A percentile compares a stretch with the other conserved stretches of the same genome.
These are phyloP conservation scores for Nycticorax nycticorax DNA, from an alignment of 2,113 vertebrate genomes.

Conservation along the genomic window DNA sequence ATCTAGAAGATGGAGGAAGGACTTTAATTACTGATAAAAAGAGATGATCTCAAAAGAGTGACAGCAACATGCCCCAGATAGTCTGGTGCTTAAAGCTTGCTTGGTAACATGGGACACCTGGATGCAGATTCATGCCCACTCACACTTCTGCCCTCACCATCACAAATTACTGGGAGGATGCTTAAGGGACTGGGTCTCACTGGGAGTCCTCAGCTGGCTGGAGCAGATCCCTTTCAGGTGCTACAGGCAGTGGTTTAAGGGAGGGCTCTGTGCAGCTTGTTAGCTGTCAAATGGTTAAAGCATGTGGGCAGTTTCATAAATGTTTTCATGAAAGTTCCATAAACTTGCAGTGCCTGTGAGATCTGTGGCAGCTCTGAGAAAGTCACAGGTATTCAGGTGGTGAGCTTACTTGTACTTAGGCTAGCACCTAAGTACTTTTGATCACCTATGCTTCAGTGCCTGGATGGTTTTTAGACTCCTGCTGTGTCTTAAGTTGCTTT, in stretches of 20 bases:
- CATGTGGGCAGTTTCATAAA: not conserved
- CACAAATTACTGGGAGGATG: not conserved
- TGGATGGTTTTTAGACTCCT: not conserved
- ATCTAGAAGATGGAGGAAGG: not conserved
- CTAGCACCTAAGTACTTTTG: not conserved
- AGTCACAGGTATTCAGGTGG: not conserved
- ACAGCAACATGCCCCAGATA: not conserved
- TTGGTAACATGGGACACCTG: not conserved
- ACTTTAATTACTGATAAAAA: not conserved
- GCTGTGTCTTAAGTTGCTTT: not conserved
- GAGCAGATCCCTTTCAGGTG: not conserved
- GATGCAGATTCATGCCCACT: not conserved
- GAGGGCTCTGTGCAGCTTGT: not conserved
- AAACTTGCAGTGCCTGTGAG: not conserved
- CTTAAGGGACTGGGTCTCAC: not conserved
- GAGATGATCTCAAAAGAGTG: not conserved
- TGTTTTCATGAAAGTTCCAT: too few species aligned
- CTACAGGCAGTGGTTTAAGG: not conserved
- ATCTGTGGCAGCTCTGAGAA: not conserved
- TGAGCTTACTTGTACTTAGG: not conserved
- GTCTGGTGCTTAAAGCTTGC: not conserved
- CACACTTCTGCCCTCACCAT: not conserved
- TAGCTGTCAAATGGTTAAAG: not conserved
- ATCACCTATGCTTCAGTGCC: not conserved
- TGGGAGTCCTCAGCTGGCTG: not conserved